These are phyloP conservation scores for Acromyrmex charruanus DNA, from an alignment of 1,140 invertebrate species.

Conservation along the genomic window DNA sequence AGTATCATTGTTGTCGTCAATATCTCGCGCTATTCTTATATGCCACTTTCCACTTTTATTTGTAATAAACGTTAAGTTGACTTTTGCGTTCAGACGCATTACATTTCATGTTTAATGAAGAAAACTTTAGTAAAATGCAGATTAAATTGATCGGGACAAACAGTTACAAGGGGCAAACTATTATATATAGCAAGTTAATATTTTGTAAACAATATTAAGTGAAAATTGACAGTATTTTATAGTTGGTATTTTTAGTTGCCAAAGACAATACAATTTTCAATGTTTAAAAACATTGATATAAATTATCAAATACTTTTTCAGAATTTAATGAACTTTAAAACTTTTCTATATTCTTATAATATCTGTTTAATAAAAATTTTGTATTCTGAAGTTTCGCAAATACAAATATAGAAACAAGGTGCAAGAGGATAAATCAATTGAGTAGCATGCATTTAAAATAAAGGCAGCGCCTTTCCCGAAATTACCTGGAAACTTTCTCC, in stretches of 20 bases:
- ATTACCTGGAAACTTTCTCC: slow-evolving; percentile 86
- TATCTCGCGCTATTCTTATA: background rate
- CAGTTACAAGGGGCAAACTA: too few species aligned
- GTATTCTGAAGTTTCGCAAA: background rate
- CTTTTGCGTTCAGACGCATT: background rate
- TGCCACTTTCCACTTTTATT: slow-evolving; percentile 6
- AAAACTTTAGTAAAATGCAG: background rate
- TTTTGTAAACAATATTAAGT: too few species aligned
- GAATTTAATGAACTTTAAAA: background rate
- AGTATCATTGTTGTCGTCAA: slow-evolving; percentile 24
- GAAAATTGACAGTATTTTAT: too few species aligned
- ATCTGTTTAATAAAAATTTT: background rate
- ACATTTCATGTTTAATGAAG: slow-evolving; percentile 10
- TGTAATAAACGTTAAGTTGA: background rate
- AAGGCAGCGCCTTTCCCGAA: slow-evolving; percentile 42
- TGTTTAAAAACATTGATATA: too few species aligned
- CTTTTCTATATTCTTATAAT: background rate
- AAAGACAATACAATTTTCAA: too few species aligned
- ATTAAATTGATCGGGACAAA: background rate
- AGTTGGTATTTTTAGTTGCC: too few species aligned
- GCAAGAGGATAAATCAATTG: slow-evolving; percentile 29
- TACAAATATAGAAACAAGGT: background rate
- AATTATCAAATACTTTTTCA: background rate
- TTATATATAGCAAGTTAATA: too few species aligned
- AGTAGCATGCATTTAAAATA: slow-evolving; percentile 1